Evolutionary conservation across 2,888 invertebrate genomes (phyloP).

Genomic region (Drosophila anomalata): DNA sequence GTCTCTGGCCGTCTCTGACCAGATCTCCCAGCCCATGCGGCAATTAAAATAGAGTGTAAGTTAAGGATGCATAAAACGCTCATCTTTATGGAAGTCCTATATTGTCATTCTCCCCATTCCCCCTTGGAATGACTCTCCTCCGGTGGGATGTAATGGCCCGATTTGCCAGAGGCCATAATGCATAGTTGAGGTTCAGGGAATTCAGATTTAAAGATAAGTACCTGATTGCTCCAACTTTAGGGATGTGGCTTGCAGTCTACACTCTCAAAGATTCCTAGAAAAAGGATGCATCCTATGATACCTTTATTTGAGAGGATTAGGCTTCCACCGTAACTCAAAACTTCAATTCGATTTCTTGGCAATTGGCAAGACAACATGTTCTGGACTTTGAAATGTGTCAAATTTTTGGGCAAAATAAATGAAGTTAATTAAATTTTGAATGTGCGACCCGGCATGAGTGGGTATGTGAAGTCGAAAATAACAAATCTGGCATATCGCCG

Average conservation of each 20-base stretch:
- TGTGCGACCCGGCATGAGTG: slow-evolving; percentile 27
- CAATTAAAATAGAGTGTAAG: slow-evolving; percentile 82
- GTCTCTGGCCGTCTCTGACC: slow-evolving; percentile 6
- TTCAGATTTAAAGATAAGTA: slow-evolving; percentile 36
- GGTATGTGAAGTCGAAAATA: slow-evolving; percentile 54
- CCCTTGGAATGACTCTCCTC: background rate
- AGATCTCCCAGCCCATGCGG: slow-evolving; percentile 63
- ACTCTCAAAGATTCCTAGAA: background rate
- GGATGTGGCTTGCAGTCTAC: background rate
- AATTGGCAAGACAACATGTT: slow-evolving; percentile 8
- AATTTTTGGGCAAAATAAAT: slow-evolving; percentile 48
- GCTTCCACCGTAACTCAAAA: background rate
- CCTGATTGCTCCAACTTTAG: slow-evolving; percentile 19
- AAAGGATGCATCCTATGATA: background rate
- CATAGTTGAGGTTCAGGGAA: slow-evolving; percentile 35
- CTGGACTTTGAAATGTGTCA: slow-evolving; percentile 45
- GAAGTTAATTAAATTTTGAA: slow-evolving; percentile 64
- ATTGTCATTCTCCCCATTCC: slow-evolving; percentile 26
- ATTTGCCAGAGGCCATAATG: slow-evolving; percentile 40
- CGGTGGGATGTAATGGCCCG: slow-evolving; percentile 27
- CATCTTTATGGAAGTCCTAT: slow-evolving; percentile 70
- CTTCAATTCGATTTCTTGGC: background rate
- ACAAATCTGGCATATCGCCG: slow-evolving; percentile 79
- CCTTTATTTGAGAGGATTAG: background rate
- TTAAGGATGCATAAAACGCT: slow-evolving; percentile 80